A percentile compares a stretch with the other conserved stretches of the same genome.
Conservation (phyloP, 2,888 invertebrate species). For the Aspidiotus rigidus region DNA sequence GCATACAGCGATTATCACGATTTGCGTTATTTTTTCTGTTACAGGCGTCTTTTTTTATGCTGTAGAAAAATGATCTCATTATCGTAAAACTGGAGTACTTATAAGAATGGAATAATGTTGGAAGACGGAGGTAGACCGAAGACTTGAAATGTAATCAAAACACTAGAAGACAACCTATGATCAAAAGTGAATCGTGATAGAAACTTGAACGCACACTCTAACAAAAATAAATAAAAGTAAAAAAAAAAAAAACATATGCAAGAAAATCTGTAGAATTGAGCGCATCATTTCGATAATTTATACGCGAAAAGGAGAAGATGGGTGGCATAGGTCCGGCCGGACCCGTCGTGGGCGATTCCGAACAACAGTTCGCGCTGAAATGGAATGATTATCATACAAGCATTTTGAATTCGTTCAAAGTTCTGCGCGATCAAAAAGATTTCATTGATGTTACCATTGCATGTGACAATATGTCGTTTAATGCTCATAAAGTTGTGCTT, state of each 20-base stretch:
- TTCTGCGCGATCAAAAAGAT: constrained; percentile 80
- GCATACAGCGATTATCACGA: too few species aligned
- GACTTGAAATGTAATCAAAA: constrained; percentile 1
- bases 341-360: constrained; percentile 42
- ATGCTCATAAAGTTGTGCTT: constrained; percentile 81
- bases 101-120: constrained; percentile 3
- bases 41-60: too few species aligned
- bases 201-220: neutral
- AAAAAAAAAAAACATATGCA: constrained; percentile 6
- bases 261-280: neutral
- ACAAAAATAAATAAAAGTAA: neutral
- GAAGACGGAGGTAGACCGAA: neutral
- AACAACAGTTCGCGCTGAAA: constrained; percentile 84
- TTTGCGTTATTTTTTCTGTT: too few species aligned
- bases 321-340: constrained; percentile 39
- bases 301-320: constrained; percentile 34
- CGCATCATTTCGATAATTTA: too few species aligned
- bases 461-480: constrained; percentile 74
- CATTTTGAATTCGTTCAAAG: constrained; percentile 79
- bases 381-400: constrained; percentile 93
- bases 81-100: constrained; percentile 5
- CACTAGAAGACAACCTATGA: constrained; percentile 9
- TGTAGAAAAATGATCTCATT: constrained; percentile 21
- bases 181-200: constrained; percentile 6
- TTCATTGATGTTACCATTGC: constrained; percentile 88